These are phyloP conservation scores for Morpho achilles DNA, from an alignment of 2,888 invertebrate species.

Conservation along the genomic window DNA sequence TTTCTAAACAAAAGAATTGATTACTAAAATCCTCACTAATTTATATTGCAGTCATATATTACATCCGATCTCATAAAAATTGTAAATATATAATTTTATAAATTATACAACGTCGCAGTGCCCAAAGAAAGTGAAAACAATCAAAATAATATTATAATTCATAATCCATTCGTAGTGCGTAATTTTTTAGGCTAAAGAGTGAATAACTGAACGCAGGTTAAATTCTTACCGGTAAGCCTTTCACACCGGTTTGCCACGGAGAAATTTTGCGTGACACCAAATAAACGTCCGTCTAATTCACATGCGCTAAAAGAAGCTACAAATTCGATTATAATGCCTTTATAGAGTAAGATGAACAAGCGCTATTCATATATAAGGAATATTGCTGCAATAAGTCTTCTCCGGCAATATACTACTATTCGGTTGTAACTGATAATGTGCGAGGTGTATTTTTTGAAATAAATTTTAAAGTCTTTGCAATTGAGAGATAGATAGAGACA, in stretches of 20 bases:
- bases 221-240: slow-evolving; percentile 25
- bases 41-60: neutral
- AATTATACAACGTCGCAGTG: neutral
- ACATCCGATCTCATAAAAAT: neutral
- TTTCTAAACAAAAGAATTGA: too few species aligned
- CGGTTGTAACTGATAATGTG: too few species aligned
- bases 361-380: too few species aligned
- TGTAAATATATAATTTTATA: neutral
- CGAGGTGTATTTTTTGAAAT: too few species aligned
- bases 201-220: slow-evolving; percentile 27
- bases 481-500: too few species aligned
- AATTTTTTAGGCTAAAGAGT: slow-evolving; percentile 31
- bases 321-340: too few species aligned
- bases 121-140: slow-evolving; percentile 26
- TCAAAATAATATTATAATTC: slow-evolving; percentile 24
- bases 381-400: too few species aligned
- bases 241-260: slow-evolving; percentile 32
- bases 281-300: slow-evolving; percentile 17
- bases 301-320: slow-evolving; percentile 5
- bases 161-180: slow-evolving; percentile 29
- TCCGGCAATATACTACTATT: too few species aligned
- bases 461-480: too few species aligned
- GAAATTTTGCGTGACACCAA: slow-evolving; percentile 27
- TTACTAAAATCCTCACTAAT: too few species aligned
- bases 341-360: too few species aligned